Evolutionary conservation across 1,140 invertebrate species (phyloP).

Genomic region (Diabrotica undecimpunctata): DNA sequence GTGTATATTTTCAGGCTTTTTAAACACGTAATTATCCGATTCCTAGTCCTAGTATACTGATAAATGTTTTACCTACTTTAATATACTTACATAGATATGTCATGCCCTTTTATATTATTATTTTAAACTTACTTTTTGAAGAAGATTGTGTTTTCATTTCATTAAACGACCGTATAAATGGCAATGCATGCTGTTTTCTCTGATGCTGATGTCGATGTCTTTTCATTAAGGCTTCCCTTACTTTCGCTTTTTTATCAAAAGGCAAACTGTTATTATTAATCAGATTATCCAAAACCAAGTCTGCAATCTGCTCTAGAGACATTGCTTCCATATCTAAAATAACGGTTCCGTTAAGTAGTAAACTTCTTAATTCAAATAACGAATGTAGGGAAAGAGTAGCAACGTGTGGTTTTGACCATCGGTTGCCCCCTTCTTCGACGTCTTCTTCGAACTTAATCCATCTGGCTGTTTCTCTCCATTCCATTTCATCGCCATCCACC

Average conservation of each 20-base stretch:
- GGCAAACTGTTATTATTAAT: slow-evolving; percentile 74
- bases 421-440: slow-evolving; percentile 86
- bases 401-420: slow-evolving; percentile 94
- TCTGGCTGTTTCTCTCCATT: slow-evolving; percentile 96
- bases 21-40: too few species aligned
- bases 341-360: slow-evolving; percentile 84
- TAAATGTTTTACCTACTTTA: too few species aligned
- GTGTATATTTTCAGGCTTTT: too few species aligned
- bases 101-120: too few species aligned
- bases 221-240: slow-evolving; percentile 81
- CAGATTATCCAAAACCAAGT: slow-evolving; percentile 90
- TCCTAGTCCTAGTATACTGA: too few species aligned
- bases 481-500: slow-evolving; percentile 80
- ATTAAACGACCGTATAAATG: slow-evolving; percentile 91
- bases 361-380: slow-evolving; percentile 81
- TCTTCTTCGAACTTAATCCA: slow-evolving; percentile 97
- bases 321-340: slow-evolving; percentile 87
- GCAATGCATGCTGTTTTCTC: slow-evolving; percentile 78
- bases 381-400: slow-evolving; percentile 88
- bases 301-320: slow-evolving; percentile 81
- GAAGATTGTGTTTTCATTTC: slow-evolving; percentile 96
- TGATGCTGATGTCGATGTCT: slow-evolving; percentile 95
- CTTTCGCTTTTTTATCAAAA: slow-evolving; percentile 73
- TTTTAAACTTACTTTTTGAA: slow-evolving; percentile 80
- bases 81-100: too few species aligned